Evolutionary conservation across 2,888 invertebrate species (phyloP).

Genomic region (Antitype chi): DNA sequence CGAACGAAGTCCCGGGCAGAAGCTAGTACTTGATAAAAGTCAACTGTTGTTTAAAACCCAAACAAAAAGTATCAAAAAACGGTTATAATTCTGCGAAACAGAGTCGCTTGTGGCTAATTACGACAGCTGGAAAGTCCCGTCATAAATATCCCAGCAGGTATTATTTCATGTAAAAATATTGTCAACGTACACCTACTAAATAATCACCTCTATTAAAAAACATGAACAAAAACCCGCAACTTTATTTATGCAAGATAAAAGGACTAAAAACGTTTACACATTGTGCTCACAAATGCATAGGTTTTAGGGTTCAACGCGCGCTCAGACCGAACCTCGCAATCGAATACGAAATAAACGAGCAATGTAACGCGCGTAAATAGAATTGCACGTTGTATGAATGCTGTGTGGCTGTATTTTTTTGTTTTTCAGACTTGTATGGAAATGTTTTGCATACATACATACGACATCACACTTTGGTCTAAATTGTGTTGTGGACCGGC

Average conservation of each 20-base stretch:
- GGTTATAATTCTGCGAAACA: background rate
- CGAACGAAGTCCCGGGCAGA: too few relatives aligned
- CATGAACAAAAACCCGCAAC: slow-evolving; percentile 48
- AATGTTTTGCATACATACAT: slow-evolving; percentile 52
- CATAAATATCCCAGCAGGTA: slow-evolving; percentile 17
- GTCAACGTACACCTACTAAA: slow-evolving; percentile 21
- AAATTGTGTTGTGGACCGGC: slow-evolving; percentile 22
- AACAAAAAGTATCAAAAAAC: background rate
- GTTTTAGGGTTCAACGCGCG: slow-evolving; percentile 63
- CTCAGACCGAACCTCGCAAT: slow-evolving; percentile 43
- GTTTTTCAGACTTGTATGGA: slow-evolving; percentile 43
- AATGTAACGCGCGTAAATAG: slow-evolving; percentile 54
- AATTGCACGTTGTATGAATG: slow-evolving; percentile 59
- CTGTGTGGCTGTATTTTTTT: slow-evolving; percentile 34
- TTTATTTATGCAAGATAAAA: slow-evolving; percentile 65
- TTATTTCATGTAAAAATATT: slow-evolving; percentile 41
- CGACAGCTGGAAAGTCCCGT: slow-evolving; percentile 15
- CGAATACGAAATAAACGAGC: slow-evolving; percentile 62
- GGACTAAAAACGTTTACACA: slow-evolving; percentile 60
- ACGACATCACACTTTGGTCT: slow-evolving; percentile 48
- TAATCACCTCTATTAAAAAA: slow-evolving; percentile 57
- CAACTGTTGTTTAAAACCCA: too few relatives aligned
- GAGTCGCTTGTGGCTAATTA: slow-evolving; percentile 28
- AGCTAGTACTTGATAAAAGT: too few relatives aligned
- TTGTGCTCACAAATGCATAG: slow-evolving; percentile 68